A percentile compares a stretch with the other conserved stretches of the same genome.
phyloP scores from a whole-genome alignment of 2,113 vertebrate species.

The Pontoporia blainvillei region DNA sequence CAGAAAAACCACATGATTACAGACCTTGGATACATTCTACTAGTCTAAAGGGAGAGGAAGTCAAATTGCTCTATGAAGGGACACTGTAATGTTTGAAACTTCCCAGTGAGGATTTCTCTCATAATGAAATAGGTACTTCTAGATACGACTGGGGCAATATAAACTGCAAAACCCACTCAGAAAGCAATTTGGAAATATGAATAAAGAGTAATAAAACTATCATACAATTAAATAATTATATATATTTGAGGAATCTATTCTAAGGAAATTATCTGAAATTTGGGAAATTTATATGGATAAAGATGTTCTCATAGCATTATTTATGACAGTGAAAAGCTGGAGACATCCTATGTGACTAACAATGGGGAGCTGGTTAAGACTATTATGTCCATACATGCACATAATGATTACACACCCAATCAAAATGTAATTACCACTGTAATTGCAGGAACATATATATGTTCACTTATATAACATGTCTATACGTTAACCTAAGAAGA shows the following conservation, averaged over 20 bases:
- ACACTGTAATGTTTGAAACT: background rate
- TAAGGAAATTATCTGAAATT: slow-evolving; percentile 26
- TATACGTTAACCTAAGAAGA: background rate
- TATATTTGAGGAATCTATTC: background rate
- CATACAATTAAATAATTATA: background rate
- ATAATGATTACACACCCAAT: background rate
- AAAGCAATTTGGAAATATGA: background rate
- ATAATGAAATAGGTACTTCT: background rate
- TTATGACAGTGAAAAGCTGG: background rate
- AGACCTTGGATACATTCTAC: background rate
- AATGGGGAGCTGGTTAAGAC: background rate
- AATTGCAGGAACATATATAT: background rate
- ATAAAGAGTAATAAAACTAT: background rate
- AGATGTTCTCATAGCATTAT: background rate
- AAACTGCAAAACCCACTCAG: background rate
- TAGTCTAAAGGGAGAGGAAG: background rate
- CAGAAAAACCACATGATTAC: background rate
- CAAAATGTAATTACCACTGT: background rate
- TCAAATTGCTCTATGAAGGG: background rate
- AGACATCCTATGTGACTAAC: background rate
- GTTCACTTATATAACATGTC: background rate
- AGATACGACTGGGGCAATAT: background rate
- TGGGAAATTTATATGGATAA: background rate
- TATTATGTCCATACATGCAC: background rate
- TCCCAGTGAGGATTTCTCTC: background rate